phyloP scores from a whole-genome alignment of 2,113 vertebrate species.

The Gymnocephalus cernua region DNA sequence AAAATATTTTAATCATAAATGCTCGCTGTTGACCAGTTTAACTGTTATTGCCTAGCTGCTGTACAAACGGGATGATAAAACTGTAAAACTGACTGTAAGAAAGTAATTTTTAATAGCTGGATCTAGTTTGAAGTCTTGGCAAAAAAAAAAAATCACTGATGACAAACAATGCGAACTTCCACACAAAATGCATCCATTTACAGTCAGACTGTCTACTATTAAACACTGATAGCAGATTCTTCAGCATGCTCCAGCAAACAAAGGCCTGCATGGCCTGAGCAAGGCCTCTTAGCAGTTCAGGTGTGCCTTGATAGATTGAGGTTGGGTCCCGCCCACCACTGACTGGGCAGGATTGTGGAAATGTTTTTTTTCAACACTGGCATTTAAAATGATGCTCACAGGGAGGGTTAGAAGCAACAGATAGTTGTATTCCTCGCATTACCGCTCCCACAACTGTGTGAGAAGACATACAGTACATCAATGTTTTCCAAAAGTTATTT shows the following conservation, averaged over 20 bases:
- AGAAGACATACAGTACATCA: neutral
- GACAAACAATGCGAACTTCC: neutral
- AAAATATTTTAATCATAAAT: neutral
- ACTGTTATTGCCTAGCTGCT: neutral
- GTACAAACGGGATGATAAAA: neutral
- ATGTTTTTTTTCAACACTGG: neutral
- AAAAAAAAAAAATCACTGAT: neutral
- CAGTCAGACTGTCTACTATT: neutral
- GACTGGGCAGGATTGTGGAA: neutral
- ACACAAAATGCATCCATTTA: neutral
- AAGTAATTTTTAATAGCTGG: neutral
- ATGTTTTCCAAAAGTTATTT: neutral
- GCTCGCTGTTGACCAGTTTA: neutral
- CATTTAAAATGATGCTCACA: neutral
- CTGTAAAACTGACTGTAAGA: neutral
- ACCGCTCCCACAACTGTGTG: neutral
- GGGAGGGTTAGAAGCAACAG: neutral
- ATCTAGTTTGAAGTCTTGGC: neutral
- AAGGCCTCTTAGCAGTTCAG: constrained; percentile 2
- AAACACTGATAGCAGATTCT: neutral
- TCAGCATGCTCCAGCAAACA: neutral
- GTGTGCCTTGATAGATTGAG: neutral
- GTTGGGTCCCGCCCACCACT: neutral
- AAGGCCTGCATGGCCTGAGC: neutral
- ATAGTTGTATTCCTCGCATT: neutral